Percentiles rank a stretch among this genome's conserved stretches.
These are phyloP conservation scores for Diacarnus erythraeanus DNA, from an alignment of 37 sponge, comb jelly and placozoan species.

Conservation along the genomic window DNA sequence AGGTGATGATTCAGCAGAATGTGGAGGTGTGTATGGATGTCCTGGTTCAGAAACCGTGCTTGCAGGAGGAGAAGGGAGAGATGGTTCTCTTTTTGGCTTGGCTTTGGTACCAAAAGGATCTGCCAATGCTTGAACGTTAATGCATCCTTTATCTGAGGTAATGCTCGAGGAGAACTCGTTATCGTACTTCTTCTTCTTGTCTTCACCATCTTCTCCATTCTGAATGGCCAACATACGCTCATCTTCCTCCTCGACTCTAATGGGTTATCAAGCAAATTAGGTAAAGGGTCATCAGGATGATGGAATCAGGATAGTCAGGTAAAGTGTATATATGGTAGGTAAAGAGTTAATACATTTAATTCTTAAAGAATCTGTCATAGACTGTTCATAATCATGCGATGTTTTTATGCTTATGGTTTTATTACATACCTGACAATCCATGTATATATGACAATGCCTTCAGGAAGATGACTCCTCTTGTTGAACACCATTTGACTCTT, in stretches of 20 bases:
- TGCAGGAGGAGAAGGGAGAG: not conserved
- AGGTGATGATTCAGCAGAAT: not conserved
- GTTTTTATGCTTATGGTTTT: no score
- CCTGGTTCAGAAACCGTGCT: not conserved
- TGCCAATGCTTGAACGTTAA: constrained; percentile 12
- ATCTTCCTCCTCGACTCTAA: constrained; percentile 58
- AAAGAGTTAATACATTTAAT: not conserved
- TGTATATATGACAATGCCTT: constrained; percentile 65
- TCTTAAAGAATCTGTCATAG: no score
- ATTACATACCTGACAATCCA: constrained; percentile 76
- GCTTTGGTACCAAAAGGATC: constrained; percentile 1
- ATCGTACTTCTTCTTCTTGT: constrained; percentile 18
- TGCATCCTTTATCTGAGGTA: not conserved
- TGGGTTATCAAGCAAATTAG: no score
- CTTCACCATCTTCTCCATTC: constrained; percentile 21
- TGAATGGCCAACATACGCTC: constrained; percentile 55
- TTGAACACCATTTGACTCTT: constrained; percentile 55
- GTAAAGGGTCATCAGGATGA: not conserved
- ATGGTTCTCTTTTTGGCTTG: not conserved
- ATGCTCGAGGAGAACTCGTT: not conserved
- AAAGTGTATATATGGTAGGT: not conserved
- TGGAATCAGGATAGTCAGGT: not conserved
- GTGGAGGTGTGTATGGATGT: not conserved
- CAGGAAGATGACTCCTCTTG: constrained; percentile 54
- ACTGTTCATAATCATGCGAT: no score